Conservation (phyloP, 2,113 vertebrate genomes). For the Plestiodon gilberti region DNA sequence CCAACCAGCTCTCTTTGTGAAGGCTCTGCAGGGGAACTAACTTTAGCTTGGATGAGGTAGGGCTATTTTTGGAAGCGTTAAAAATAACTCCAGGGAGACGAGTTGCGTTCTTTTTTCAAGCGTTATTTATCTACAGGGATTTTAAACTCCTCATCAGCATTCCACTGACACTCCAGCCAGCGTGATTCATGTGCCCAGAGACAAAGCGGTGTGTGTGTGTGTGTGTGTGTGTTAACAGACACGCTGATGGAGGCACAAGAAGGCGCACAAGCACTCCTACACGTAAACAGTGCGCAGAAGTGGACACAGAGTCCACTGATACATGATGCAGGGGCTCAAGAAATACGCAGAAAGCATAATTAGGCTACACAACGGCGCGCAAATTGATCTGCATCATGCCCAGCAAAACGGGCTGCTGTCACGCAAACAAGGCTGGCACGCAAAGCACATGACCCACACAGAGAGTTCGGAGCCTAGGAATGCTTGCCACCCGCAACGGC, state of each 20-base stretch:
- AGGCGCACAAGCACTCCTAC: background rate
- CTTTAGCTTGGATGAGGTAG: background rate
- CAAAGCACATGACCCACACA: background rate
- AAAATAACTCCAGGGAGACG: conserved; percentile 75
- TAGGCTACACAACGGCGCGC: too few species aligned
- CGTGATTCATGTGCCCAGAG: background rate
- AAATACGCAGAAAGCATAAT: background rate
- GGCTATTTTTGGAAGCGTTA: conserved; percentile 79
- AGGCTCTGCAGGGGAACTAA: conserved; percentile 48
- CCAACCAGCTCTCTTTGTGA: background rate
- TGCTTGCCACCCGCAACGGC: background rate
- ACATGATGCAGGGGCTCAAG: background rate
- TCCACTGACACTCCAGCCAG: conserved; percentile 12
- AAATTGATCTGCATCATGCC: background rate
- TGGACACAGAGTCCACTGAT: too few species aligned
- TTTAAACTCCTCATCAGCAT: conserved; percentile 63
- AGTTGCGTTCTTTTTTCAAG: conserved; percentile 39
- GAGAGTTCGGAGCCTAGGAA: background rate
- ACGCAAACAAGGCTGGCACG: background rate
- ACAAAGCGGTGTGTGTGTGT: too few species aligned
- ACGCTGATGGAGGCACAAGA: too few species aligned
- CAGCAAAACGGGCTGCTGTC: background rate
- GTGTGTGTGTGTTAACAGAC: too few species aligned
- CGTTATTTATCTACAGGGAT: conserved; percentile 76
- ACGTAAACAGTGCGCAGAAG: background rate